phyloP scores from a whole-genome alignment of 2,113 vertebrate genomes.

The Antechinus flavipes region DNA sequence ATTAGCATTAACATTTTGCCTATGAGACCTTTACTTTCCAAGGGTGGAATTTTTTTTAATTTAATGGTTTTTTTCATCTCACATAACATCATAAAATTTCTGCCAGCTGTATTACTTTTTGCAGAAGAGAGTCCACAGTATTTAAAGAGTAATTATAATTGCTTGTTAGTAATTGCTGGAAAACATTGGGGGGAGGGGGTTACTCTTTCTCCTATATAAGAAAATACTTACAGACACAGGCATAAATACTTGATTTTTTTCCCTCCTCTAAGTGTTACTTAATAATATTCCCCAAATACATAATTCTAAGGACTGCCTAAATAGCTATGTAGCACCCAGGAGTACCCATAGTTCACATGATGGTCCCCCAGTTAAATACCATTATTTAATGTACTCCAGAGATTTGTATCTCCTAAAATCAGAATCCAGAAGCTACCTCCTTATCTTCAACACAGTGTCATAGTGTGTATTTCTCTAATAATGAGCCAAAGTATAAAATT shows the following conservation, averaged over 20 bases:
- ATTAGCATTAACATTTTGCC: not conserved
- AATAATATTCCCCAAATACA: not conserved
- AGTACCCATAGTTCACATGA: not conserved
- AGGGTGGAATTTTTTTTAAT: not conserved
- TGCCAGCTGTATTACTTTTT: not conserved
- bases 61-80: constrained; percentile 6
- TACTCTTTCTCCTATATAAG: not conserved
- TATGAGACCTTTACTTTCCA: not conserved
- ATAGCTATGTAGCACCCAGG: not conserved
- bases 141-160: not conserved
- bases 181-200: not conserved
- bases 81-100: not conserved
- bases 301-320: not conserved
- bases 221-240: not conserved
- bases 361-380: not conserved
- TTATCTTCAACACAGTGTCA: not conserved
- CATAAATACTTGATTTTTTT: not conserved
- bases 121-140: not conserved
- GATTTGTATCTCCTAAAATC: not conserved
- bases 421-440: not conserved
- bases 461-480: not conserved
- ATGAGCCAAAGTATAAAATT: not conserved
- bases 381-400: not conserved
- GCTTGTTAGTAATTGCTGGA: not conserved
- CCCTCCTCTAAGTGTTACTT: not conserved